Conservation (phyloP, 2,797 vertebrate species). For the Sebastes trivittatus region DNA sequence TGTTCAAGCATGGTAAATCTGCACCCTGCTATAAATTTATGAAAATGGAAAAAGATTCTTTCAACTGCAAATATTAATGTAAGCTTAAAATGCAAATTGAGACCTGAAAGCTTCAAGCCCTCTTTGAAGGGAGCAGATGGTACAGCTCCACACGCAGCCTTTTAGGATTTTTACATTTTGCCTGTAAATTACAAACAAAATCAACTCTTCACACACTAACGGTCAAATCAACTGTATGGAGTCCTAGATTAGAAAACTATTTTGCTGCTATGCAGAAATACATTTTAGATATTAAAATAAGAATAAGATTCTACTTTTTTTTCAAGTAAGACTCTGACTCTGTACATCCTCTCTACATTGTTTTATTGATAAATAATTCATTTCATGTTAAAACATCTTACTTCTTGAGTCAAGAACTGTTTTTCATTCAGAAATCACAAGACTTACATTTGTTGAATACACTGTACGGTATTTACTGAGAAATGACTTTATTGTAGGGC, state of each 20-base stretch:
- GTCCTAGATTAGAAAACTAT: neutral
- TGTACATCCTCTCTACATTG: accelerated
- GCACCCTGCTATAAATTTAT: neutral
- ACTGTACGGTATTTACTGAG: neutral
- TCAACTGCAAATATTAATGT: slow-evolving; percentile 16
- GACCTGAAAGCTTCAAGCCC: slow-evolving; percentile 9
- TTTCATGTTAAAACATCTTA: neutral
- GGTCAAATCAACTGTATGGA: neutral
- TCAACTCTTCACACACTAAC: neutral
- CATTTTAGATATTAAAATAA: neutral
- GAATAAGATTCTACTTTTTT: neutral
- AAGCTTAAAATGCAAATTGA: slow-evolving; percentile 39
- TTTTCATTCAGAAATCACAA: neutral
- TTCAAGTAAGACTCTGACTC: neutral
- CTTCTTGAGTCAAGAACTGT: neutral
- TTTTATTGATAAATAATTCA: neutral
- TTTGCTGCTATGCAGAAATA: neutral
- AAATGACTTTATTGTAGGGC: neutral
- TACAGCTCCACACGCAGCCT: neutral
- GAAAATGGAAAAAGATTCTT: slow-evolving; percentile 8
- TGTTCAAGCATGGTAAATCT: neutral
- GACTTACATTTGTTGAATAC: neutral
- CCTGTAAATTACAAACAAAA: slow-evolving; percentile 1
- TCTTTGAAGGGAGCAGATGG: slow-evolving; percentile 15
- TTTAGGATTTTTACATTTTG: slow-evolving; percentile 20